A percentile compares a stretch with the other conserved stretches of the same genome.
Evolutionary conservation across 2,888 invertebrate genomes (phyloP).

Genomic region (Uropetala carovei): DNA sequence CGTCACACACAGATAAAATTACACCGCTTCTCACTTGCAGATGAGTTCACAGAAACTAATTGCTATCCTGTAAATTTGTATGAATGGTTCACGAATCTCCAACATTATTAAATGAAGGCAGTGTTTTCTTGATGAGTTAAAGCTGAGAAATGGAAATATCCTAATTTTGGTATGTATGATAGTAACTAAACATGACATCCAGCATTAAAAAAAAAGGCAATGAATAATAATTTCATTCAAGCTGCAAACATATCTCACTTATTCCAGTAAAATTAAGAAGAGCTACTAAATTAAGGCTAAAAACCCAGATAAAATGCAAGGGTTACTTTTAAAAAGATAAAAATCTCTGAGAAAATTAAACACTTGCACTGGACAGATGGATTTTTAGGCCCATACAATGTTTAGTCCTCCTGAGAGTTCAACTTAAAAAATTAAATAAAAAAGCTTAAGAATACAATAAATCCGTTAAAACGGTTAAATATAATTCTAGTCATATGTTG

Average conservation of each 20-base stretch:
- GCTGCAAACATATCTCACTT: neutral
- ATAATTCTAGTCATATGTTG: neutral
- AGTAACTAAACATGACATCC: neutral
- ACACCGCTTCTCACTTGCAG: neutral
- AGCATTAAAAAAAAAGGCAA: neutral
- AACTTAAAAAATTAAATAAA: constrained; percentile 20
- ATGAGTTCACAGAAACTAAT: neutral
- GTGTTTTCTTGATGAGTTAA: constrained; percentile 28
- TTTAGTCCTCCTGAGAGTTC: constrained; percentile 9
- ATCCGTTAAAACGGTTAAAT: neutral
- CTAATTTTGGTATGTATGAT: neutral
- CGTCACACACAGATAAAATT: constrained; percentile 7
- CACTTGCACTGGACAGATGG: constrained; percentile 17
- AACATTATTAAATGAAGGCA: constrained; percentile 38
- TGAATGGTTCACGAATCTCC: neutral
- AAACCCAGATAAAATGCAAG: neutral
- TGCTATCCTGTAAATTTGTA: neutral
- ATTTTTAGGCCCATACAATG: constrained; percentile 2
- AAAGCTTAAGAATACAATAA: neutral
- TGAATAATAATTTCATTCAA: neutral
- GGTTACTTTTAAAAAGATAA: neutral
- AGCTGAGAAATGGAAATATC: neutral
- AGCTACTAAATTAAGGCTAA: neutral
- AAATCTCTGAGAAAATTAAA: neutral
- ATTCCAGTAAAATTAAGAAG: neutral